A percentile compares a stretch with the other conserved stretches of the same genome.
These are phyloP conservation scores for Pseudomugil gertrudae DNA, from an alignment of 2,797 vertebrate genomes.

Conservation along the genomic window DNA sequence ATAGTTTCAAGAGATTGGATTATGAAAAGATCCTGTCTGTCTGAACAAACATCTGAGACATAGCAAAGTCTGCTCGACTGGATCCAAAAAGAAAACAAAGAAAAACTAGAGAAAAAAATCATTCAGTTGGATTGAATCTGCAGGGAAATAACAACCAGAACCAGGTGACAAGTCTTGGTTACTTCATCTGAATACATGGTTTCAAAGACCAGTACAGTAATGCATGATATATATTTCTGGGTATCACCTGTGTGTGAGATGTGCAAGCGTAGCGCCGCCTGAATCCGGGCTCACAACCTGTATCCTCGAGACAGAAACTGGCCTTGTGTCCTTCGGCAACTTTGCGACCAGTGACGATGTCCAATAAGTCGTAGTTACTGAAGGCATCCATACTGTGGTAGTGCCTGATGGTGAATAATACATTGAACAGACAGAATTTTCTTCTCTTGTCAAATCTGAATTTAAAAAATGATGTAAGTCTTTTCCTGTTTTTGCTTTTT, in stretches of 20 bases:
- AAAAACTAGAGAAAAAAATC: neutral
- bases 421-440: neutral
- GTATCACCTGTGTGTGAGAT: slow-evolving; percentile 83
- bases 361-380: slow-evolving; percentile 88
- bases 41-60: slow-evolving; percentile 5
- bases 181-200: neutral
- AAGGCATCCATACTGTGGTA: slow-evolving; percentile 92
- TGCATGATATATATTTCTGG: neutral
- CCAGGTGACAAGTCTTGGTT: neutral
- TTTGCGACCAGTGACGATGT: slow-evolving; percentile 75
- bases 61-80: neutral
- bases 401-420: slow-evolving; percentile 71
- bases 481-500: neutral
- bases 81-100: neutral
- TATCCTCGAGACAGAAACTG: slow-evolving; percentile 90
- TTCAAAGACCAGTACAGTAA: neutral
- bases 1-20: neutral
- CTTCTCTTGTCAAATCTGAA: too few relatives aligned
- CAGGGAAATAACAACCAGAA: neutral
- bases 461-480: too few relatives aligned
- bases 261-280: slow-evolving; percentile 87
- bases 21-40: slow-evolving; percentile 1
- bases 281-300: slow-evolving; percentile 82
- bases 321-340: slow-evolving; percentile 90
- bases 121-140: neutral